These are phyloP conservation scores for Heptranchias perlo DNA, from an alignment of 2,113 vertebrate species.

Conservation along the genomic window DNA sequence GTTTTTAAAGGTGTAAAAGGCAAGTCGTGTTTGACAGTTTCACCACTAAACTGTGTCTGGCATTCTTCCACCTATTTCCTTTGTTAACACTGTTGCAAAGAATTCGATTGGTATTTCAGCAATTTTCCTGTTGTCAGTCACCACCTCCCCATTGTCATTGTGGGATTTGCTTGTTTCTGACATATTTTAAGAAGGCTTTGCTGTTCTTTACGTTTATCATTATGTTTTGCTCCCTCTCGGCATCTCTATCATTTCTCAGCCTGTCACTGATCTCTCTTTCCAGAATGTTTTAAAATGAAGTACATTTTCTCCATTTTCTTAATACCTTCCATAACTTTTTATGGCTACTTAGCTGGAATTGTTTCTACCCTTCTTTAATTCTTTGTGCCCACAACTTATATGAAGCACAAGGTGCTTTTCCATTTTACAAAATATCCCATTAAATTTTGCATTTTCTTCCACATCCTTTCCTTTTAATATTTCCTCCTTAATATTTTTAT, in stretches of 20 bases:
- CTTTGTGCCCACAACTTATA: too few species aligned
- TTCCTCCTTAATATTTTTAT: background rate
- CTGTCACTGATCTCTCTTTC: background rate
- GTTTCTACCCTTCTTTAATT: background rate
- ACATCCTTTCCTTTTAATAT: background rate
- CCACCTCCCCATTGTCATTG: background rate
- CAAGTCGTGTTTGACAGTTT: background rate
- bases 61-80: background rate
- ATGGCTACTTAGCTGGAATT: too few species aligned
- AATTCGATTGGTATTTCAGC: background rate
- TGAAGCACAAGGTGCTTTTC: background rate
- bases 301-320: background rate
- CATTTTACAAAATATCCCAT: background rate
- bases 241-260: background rate
- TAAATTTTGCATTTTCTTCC: background rate
- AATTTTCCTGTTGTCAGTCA: background rate
- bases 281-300: background rate
- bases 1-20: background rate
- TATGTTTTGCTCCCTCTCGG: background rate
- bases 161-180: background rate
- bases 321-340: background rate
- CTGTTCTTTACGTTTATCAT: background rate
- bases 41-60: background rate
- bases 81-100: conserved; percentile 2
- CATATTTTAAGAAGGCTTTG: background rate